These are phyloP conservation scores for Scopus umbretta DNA, from an alignment of 2,113 vertebrate species.

Conservation along the genomic window DNA sequence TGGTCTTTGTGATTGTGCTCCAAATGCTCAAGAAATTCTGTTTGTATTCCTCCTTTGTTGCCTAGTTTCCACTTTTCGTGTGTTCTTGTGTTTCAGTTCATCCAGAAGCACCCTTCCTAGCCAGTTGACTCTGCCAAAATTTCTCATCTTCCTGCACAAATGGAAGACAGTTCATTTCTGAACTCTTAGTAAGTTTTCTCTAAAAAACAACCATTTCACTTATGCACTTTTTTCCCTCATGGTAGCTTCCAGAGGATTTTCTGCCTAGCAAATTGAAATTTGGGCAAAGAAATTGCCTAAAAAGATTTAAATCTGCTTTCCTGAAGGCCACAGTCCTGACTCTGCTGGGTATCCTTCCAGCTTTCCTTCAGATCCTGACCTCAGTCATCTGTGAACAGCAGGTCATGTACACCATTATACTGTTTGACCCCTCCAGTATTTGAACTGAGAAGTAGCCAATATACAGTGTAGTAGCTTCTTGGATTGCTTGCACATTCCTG, in stretches of 20 bases:
- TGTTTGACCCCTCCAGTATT: background rate
- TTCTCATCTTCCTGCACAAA: background rate
- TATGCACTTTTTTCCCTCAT: background rate
- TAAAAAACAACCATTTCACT: background rate
- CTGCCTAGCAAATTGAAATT: background rate
- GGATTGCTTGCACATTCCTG: background rate
- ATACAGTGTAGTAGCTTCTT: background rate
- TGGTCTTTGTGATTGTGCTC: constrained; percentile 16
- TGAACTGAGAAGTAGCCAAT: background rate
- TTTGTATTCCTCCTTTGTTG: background rate
- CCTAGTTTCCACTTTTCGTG: constrained; percentile 12
- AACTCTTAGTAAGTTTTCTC: background rate
- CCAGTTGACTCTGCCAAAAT: background rate
- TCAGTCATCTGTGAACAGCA: background rate
- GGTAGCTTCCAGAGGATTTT: background rate
- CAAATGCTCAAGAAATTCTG: constrained; percentile 5
- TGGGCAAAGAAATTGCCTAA: background rate
- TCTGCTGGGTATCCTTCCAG: background rate
- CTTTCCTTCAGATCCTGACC: background rate
- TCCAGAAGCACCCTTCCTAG: constrained; percentile 1
- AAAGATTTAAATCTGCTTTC: background rate
- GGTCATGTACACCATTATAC: background rate
- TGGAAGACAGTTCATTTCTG: background rate
- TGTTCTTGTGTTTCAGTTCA: background rate
- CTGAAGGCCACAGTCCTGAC: background rate